Conservation (phyloP, 2,888 invertebrate species). For the Cosmia trapezina region DNA sequence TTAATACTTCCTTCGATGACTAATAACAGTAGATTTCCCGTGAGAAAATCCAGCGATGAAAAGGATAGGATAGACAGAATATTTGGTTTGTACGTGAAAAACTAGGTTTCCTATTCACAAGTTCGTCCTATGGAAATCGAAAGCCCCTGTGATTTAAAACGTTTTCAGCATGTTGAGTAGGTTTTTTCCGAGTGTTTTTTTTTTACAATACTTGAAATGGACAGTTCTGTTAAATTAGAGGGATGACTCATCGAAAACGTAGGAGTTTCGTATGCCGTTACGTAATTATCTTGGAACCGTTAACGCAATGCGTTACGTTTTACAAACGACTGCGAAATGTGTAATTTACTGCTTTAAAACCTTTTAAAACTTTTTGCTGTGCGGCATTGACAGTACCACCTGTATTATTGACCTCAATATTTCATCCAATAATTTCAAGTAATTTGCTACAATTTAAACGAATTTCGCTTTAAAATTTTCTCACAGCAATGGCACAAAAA, state of each 20-base stretch:
- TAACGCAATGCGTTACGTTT: constrained; percentile 53
- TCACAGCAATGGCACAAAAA: constrained; percentile 11
- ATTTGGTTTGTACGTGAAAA: constrained; percentile 25
- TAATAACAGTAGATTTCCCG: constrained; percentile 44
- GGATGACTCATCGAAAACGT: constrained; percentile 56
- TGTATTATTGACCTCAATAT: constrained; percentile 46
- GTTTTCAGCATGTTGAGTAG: constrained; percentile 40
- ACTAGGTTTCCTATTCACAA: constrained; percentile 27
- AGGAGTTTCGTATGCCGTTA: constrained; percentile 53
- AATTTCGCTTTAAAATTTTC: constrained; percentile 14
- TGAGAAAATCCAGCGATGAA: constrained; percentile 35
- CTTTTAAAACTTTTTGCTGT: constrained; percentile 36
- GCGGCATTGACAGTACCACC: constrained; percentile 23
- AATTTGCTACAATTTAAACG: constrained; percentile 12
- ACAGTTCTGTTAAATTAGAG: constrained; percentile 56
- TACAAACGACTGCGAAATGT: constrained; percentile 50
- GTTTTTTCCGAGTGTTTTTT: constrained; percentile 16
- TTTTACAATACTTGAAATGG: constrained; percentile 42
- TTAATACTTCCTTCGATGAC: constrained; percentile 26
- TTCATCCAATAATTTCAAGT: constrained; percentile 18
- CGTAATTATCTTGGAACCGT: constrained; percentile 56
- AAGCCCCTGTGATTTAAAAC: constrained; percentile 31
- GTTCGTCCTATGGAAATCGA: constrained; percentile 44
- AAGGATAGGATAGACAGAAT: constrained; percentile 18
- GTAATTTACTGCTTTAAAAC: constrained; percentile 50